A percentile compares a stretch with the other conserved stretches of the same genome.
These are phyloP conservation scores for Cryptoleucopteryx plumbea DNA, from an alignment of 2,113 vertebrate species.

Conservation along the genomic window DNA sequence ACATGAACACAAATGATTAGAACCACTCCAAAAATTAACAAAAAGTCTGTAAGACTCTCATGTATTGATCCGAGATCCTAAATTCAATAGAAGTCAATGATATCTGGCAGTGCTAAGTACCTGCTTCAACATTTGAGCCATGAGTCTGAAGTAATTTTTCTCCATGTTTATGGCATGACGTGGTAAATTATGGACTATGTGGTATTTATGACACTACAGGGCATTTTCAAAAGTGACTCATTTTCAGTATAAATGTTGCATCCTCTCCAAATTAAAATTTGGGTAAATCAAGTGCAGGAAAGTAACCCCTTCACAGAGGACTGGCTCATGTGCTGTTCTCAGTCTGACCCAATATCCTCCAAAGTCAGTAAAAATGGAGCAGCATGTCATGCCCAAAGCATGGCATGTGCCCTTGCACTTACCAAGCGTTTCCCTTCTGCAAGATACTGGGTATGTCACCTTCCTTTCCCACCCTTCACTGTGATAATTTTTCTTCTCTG, in stretches of 20 bases:
- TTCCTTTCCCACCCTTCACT: not conserved
- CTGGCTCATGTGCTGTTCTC: not conserved
- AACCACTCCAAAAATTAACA: not conserved
- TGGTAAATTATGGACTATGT: not conserved
- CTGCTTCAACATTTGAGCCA: not conserved
- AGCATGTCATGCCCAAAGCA: rapidly evolving
- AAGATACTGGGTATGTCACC: not conserved
- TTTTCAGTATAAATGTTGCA: not conserved
- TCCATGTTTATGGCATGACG: not conserved
- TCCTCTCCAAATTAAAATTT: not conserved
- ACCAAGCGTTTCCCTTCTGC: not conserved
- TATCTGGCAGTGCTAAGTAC: not conserved
- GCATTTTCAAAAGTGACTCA: not conserved
- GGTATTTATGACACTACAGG: not conserved
- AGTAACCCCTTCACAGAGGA: not conserved
- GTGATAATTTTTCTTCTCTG: not conserved
- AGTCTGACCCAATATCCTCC: not conserved
- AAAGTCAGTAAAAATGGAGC: not conserved
- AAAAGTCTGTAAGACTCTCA: not conserved
- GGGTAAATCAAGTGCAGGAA: not conserved
- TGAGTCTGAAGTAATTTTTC: not conserved
- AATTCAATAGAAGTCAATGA: not conserved
- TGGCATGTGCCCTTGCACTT: rapidly evolving
- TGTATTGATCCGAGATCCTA: not conserved
- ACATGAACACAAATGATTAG: not conserved